Percentiles rank a stretch among this genome's conserved stretches.
These are phyloP conservation scores for Cepaea nemoralis DNA, from an alignment of 1,140 invertebrate genomes.

Conservation along the genomic window DNA sequence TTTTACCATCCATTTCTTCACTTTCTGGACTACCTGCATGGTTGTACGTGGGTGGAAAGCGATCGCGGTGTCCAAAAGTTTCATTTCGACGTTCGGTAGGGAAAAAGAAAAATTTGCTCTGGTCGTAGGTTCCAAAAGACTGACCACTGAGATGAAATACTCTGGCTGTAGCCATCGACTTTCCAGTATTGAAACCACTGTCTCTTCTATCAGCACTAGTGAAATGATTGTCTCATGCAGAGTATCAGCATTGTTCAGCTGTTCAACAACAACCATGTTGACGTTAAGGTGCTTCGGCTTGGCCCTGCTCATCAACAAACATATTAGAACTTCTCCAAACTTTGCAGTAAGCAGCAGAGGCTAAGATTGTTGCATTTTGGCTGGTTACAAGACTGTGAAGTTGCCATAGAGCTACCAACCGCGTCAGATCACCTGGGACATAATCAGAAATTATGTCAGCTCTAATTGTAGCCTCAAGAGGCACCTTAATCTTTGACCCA, in stretches of 20 bases:
- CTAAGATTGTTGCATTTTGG: background rate
- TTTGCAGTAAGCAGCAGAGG: background rate
- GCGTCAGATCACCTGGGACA: constrained; percentile 23
- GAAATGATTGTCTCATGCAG: constrained; percentile 28
- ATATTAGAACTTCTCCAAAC: constrained; percentile 15
- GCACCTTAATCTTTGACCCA: constrained; percentile 28
- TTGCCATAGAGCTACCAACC: constrained; percentile 19
- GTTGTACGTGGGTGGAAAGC: constrained; percentile 37
- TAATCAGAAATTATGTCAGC: constrained; percentile 7
- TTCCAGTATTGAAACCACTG: constrained; percentile 12
- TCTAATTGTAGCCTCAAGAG: constrained; percentile 4
- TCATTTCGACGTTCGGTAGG: constrained; percentile 34
- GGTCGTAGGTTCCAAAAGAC: background rate
- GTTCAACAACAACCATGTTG: constrained; percentile 31
- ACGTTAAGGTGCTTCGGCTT: constrained; percentile 20
- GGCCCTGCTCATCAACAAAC: constrained; percentile 19
- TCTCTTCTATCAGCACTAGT: constrained; percentile 30
- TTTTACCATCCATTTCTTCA: constrained; percentile 38
- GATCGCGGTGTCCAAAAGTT: constrained; percentile 15
- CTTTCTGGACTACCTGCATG: background rate
- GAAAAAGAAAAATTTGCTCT: constrained; percentile 37
- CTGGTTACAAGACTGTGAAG: background rate
- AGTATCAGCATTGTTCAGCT: background rate
- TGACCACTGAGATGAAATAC: background rate
- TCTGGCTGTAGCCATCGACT: constrained; percentile 29